phyloP scores from a whole-genome alignment of 2,113 vertebrate genomes.

The Oostethus manadensis region DNA sequence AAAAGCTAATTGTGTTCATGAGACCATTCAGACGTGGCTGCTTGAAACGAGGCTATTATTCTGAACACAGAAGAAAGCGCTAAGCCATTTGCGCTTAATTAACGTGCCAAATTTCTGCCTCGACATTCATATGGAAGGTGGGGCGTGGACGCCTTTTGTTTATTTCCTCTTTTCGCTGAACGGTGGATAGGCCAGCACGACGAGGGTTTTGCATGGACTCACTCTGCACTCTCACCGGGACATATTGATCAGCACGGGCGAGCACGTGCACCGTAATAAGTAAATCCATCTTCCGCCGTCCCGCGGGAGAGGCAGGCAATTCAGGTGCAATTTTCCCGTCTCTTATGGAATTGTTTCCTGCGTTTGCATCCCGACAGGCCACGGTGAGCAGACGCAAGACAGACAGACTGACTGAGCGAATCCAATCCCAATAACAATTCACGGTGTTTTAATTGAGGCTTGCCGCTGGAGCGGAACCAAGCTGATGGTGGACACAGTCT shows the following conservation, averaged over 20 bases:
- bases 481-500: conserved; percentile 13
- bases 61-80: conserved; percentile 48
- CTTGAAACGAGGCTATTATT: conserved; percentile 49
- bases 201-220: neutral
- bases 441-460: conserved; percentile 48
- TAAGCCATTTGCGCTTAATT: conserved; percentile 51
- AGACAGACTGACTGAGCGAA: conserved; percentile 15
- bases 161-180: neutral
- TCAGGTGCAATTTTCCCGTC: conserved; percentile 24
- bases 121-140: neutral
- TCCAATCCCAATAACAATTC: conserved; percentile 42
- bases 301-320: conserved; percentile 11
- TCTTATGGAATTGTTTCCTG: conserved; percentile 32
- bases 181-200: neutral
- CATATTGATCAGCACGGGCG: conserved; percentile 47
- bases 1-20: conserved; percentile 33
- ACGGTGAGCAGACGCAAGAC: conserved; percentile 13
- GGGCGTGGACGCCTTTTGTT: neutral
- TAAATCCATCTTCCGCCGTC: conserved; percentile 43
- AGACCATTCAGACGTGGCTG: conserved; percentile 27
- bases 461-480: conserved; percentile 46
- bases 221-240: conserved; percentile 13
- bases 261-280: conserved; percentile 34
- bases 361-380: neutral
- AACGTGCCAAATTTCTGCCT: conserved; percentile 6